Conservation (phyloP, 1,140 invertebrate species). For the Drosophila lacteicornis region DNA sequence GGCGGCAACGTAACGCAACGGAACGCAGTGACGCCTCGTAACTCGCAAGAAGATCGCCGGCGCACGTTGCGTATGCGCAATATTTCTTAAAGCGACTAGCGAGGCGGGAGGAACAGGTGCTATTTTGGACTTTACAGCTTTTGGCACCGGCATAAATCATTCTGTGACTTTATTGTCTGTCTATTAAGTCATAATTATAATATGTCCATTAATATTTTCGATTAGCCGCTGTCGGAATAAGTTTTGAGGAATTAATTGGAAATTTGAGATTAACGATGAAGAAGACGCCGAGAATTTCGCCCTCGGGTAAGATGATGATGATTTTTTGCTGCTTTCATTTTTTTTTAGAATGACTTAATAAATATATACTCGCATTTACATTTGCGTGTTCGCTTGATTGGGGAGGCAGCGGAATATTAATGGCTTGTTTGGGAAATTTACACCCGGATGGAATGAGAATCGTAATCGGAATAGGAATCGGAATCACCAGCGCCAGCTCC, state of each 20-base stretch:
- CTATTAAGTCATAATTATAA: slow-evolving; percentile 81
- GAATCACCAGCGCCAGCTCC: neutral
- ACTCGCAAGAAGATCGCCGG: slow-evolving; percentile 5
- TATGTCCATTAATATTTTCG: slow-evolving; percentile 69
- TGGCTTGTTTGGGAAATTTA: slow-evolving; percentile 77
- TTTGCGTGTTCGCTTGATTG: slow-evolving; percentile 61
- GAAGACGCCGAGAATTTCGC: slow-evolving; percentile 23
- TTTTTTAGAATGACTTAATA: slow-evolving; percentile 66
- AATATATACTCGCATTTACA: slow-evolving; percentile 76
- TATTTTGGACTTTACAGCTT: slow-evolving; percentile 7
- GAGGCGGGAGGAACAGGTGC: slow-evolving; percentile 29
- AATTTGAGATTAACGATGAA: slow-evolving; percentile 58
- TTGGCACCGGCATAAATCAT: slow-evolving; percentile 38
- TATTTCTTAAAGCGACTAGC: slow-evolving; percentile 13
- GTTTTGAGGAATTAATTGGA: slow-evolving; percentile 60
- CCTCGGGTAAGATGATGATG: slow-evolving; percentile 23
- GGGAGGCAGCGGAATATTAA: slow-evolving; percentile 52
- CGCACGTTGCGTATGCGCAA: slow-evolving; percentile 70
- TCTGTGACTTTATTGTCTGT: slow-evolving; percentile 47
- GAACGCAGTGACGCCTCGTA: slow-evolving; percentile 8
- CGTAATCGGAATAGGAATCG: slow-evolving; percentile 5
- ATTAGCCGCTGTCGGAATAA: slow-evolving; percentile 65
- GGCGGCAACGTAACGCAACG: slow-evolving; percentile 29
- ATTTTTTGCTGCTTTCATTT: slow-evolving; percentile 28
- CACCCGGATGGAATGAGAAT: slow-evolving; percentile 65